These are phyloP conservation scores for Martes martes DNA, from an alignment of 2,113 vertebrate species.

Conservation along the genomic window DNA sequence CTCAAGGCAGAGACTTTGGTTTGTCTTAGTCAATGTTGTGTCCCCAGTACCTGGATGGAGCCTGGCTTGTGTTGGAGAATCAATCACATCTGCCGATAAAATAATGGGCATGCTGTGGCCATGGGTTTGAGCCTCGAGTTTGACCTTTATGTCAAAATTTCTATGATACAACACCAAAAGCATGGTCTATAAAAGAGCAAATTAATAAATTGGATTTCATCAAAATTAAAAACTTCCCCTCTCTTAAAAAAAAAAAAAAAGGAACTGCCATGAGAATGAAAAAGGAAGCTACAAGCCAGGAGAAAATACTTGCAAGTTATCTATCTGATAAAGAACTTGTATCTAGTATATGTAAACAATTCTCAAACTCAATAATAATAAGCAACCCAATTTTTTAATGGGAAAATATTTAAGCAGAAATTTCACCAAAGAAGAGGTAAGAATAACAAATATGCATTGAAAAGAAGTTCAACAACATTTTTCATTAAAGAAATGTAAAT, in stretches of 20 bases:
- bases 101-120: too few relatives aligned
- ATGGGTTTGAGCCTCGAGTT: too few relatives aligned
- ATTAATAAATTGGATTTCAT: not conserved
- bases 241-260: too few relatives aligned
- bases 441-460: not conserved
- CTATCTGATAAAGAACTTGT: not conserved
- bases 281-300: not conserved
- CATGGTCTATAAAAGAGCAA: not conserved
- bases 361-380: not conserved
- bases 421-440: not conserved
- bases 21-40: not conserved
- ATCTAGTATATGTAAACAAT: not conserved
- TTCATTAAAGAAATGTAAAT: not conserved
- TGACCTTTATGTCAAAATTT: not conserved
- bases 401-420: not conserved
- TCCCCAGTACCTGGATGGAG: too few relatives aligned
- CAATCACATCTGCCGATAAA: not conserved
- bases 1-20: not conserved
- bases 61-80: not conserved
- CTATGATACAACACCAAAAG: not conserved
- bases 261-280: not conserved
- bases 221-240: not conserved
- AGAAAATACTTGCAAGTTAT: not conserved
- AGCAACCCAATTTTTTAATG: not conserved
- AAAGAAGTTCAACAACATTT: not conserved